Base-by-base conservation (phyloP, 2,888 invertebrate species). In the Palloptera scutellata region DNA sequence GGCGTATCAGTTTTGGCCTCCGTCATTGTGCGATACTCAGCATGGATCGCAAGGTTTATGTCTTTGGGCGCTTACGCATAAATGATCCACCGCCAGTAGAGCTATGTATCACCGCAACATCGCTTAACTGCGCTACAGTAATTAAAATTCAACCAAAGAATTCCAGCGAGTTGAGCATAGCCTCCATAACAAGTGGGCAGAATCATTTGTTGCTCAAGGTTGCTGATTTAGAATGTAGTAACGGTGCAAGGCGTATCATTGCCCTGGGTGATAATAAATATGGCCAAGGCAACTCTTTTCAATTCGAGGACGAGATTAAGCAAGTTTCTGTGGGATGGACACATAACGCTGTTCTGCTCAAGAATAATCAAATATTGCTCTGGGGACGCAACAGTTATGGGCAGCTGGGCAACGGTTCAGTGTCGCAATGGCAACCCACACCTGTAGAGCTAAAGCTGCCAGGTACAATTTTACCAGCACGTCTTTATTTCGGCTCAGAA, bases 371-470 rank as follows among this genome's bases (percentile, higher is more conserved):
- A 68, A 82, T 94, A n/a, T 85, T 89, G 40, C 86, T 89, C 13
- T 95, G 93, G 93, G 95, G 95, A 3, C 87, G 94, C 77, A 94
- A 94, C 81, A 89, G 88, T 74, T 93, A 93, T 83, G 93, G 92
- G 1, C 94, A 95, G 79, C 85, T 94, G 62, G 94, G 93, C 3
- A 78, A 77, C 30, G 78, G 84, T 11, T 78, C 81, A 5, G 70
- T 72, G 58, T 81, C 83, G 19, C 84, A 86, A 54, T 79, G 73
- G 48, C 74, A 78, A 64, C 77, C 78, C 2, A 80, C 74, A 4
- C 84, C 84, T 17, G 70, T 72, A 12, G 80, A 81, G 10, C 64
- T 84, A 2, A 65, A 70, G 1, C 61, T 79, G 3, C 70, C 78
- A 1, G 76, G 77, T 15, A 76, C 74, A 1, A 73, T 77, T 19